A percentile compares a stretch with the other conserved stretches of the same genome.
Evolutionary conservation across 2,113 vertebrate genomes (phyloP).

Genomic region (Halichoerus grypus): DNA sequence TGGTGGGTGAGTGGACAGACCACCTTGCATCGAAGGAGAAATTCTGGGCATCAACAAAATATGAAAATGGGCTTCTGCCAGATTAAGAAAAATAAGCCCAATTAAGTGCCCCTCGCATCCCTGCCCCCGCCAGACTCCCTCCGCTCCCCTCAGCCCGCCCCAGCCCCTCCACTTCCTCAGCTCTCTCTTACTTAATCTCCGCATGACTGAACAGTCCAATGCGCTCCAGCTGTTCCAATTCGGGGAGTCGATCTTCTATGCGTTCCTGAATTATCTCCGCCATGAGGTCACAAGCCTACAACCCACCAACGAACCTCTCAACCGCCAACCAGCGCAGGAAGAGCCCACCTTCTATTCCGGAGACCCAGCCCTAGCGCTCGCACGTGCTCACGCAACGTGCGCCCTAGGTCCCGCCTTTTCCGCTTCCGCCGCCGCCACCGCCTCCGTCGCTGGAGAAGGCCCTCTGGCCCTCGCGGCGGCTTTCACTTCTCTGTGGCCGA

Average conservation of each 20-base stretch:
- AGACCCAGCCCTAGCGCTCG: accelerated
- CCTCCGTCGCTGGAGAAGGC: accelerated
- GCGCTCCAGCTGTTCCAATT: conserved; percentile 95
- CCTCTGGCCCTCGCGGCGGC: accelerated
- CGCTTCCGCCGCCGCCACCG: conserved; percentile 59
- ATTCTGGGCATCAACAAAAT: neutral
- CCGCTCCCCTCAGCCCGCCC: neutral
- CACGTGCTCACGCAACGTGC: neutral
- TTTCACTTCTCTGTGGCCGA: neutral
- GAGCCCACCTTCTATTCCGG: accelerated
- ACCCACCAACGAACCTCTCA: accelerated
- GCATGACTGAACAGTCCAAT: conserved; percentile 93
- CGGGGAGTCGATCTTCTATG: conserved; percentile 94
- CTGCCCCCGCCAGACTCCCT: neutral
- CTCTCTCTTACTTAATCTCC: conserved; percentile 92
- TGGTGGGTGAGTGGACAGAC: neutral
- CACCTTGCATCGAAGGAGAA: neutral
- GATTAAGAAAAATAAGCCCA: neutral
- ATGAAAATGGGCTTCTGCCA: neutral
- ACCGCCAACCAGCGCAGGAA: accelerated
- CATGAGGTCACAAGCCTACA: conserved; percentile 84
- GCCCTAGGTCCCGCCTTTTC: conserved; percentile 55
- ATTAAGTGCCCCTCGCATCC: accelerated
- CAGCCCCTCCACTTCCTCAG: neutral
- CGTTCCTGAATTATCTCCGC: conserved; percentile 94